Conservation (phyloP, 2,113 vertebrate genomes). For the Blennius ocellaris region DNA sequence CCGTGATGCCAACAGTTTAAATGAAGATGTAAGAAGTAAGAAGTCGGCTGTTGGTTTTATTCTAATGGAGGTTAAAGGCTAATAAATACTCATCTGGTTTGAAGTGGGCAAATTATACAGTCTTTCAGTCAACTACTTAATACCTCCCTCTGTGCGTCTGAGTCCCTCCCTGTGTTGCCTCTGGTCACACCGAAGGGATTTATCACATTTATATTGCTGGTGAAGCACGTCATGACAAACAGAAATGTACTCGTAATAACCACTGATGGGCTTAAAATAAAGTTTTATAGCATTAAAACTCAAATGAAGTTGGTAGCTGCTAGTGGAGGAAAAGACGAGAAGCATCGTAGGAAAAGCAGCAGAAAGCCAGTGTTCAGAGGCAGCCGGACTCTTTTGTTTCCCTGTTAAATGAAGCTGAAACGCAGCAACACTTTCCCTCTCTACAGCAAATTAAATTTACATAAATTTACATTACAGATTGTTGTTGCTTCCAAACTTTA, state of each 20-base stretch:
- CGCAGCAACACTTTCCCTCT: slow-evolving; percentile 46
- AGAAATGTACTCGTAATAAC: not conserved
- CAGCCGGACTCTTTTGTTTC: slow-evolving; percentile 60
- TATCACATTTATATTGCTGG: not conserved
- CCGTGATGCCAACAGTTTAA: not conserved
- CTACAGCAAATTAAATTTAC: slow-evolving; percentile 64
- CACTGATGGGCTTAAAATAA: not conserved
- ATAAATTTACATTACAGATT: slow-evolving; percentile 71
- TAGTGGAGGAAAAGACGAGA: not conserved
- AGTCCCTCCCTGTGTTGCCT: too few relatives aligned
- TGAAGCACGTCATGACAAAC: not conserved
- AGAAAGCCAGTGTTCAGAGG: slow-evolving; percentile 39
- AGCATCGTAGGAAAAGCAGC: slow-evolving; percentile 15
- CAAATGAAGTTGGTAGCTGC: not conserved
- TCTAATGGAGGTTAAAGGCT: not conserved
- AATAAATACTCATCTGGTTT: not conserved
- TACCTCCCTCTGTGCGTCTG: not conserved
- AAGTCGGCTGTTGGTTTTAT: not conserved
- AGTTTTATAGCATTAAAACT: slow-evolving; percentile 12
- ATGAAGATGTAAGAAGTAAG: not conserved
- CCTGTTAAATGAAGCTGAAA: slow-evolving; percentile 72
- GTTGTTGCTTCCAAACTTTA: slow-evolving; percentile 37
- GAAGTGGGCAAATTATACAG: not conserved
- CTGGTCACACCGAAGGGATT: slow-evolving; percentile 9
- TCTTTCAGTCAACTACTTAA: slow-evolving; percentile 4